Conservation (phyloP, 2,888 invertebrate species). For the Eilema depressum region DNA sequence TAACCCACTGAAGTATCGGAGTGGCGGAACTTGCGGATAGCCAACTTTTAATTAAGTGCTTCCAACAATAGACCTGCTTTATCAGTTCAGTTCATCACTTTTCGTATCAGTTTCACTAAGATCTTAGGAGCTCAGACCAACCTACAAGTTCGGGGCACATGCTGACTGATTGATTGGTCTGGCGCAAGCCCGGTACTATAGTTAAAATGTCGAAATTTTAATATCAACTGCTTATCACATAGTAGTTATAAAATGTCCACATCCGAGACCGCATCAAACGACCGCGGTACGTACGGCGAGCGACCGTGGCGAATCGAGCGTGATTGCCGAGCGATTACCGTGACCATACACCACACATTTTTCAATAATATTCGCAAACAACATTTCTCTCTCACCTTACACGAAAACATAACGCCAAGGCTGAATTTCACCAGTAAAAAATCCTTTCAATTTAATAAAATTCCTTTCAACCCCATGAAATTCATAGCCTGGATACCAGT, state of each 20-base stretch:
- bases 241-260: conserved; percentile 48
- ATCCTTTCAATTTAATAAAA: background rate
- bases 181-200: background rate
- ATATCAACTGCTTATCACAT: conserved; percentile 45
- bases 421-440: background rate
- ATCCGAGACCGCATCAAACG: conserved; percentile 48
- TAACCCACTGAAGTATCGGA: background rate
- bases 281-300: conserved; percentile 35
- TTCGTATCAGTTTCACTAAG: background rate
- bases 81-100: too few species aligned
- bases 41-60: background rate
- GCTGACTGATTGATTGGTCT: background rate
- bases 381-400: conserved; percentile 43
- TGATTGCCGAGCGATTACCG: conserved; percentile 54
- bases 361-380: conserved; percentile 40
- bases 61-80: background rate
- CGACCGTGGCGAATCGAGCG: conserved; percentile 50
- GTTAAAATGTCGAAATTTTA: conserved; percentile 14
- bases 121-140: background rate
- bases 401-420: conserved; percentile 21
- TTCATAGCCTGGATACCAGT: background rate
- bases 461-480: background rate
- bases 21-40: background rate
- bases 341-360: conserved; percentile 37
- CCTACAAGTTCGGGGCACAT: background rate